Percentiles rank a stretch among this genome's conserved stretches.
phyloP scores from a whole-genome alignment of 2,888 invertebrate genomes.

The Dorcus parallelipipedus region DNA sequence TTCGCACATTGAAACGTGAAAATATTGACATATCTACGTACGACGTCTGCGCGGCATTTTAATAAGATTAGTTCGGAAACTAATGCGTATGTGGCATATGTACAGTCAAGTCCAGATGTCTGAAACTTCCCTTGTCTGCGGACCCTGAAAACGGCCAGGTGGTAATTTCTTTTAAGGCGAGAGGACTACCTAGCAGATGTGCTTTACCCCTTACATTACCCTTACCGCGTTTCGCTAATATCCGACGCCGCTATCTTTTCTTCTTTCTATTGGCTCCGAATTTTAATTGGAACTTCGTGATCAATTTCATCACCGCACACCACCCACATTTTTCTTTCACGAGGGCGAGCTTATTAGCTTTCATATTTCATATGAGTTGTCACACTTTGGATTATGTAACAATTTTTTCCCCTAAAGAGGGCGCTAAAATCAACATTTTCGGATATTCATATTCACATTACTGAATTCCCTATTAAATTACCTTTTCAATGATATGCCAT shows the following conservation, averaged over 20 bases:
- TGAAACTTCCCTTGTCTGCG: slow-evolving; percentile 44
- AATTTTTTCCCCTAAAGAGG: no score
- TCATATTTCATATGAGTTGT: no score
- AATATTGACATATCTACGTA: slow-evolving; percentile 3
- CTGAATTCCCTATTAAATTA: no score
- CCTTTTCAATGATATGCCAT: no score
- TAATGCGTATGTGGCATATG: slow-evolving; percentile 30
- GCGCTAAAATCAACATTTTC: no score
- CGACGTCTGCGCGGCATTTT: slow-evolving; percentile 10
- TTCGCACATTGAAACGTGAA: not conserved
- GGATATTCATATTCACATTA: no score
- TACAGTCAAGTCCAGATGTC: slow-evolving; percentile 30
- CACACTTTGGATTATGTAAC: no score
- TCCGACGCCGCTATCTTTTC: not conserved
- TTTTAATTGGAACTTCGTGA: not conserved
- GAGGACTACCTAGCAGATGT: slow-evolving; percentile 46
- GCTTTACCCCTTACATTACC: slow-evolving; percentile 41
- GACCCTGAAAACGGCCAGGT: slow-evolving; percentile 50
- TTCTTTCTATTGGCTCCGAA: not conserved
- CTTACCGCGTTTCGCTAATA: slow-evolving; percentile 25
- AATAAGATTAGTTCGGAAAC: slow-evolving; percentile 21
- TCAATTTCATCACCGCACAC: not conserved
- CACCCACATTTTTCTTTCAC: not conserved
- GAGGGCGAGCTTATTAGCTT: slow-evolving; percentile 1
- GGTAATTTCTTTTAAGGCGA: slow-evolving; percentile 49